Base-by-base conservation (phyloP, 2,113 vertebrate genomes). In the Engystomops pustulosus region DNA sequence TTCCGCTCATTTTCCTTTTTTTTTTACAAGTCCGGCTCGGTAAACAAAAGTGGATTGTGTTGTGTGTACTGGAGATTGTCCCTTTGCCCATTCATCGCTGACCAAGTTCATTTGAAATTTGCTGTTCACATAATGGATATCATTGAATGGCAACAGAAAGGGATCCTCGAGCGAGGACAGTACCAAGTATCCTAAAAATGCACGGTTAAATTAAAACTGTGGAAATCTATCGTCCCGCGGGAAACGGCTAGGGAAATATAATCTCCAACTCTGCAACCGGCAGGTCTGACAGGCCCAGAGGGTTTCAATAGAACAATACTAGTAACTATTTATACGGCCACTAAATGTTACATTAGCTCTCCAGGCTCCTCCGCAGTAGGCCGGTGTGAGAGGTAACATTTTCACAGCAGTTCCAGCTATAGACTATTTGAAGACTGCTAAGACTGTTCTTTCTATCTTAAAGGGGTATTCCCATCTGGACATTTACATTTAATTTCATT, bases 11-110 rank as follows among this genome's bases (percentile, higher is more conserved):
- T 45, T 62, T 30, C 76, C 68, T 72, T 84, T 87, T 74, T 80
- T 88, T 92, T 65, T 90, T 90, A 85, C 78, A 90, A 87, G 75
- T 86, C 82, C 78, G 81, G 89, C 86, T 89, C 70, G 3, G 79
- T 86, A 91, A 91, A 91, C 86, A 92, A 88, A 87, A 89, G 86
- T 14, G 72, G 74, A 85, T 83, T 90, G 85, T 88, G 89, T 86
- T 88, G 87, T 3, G 17, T 87, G 81, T 68, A 32, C 86, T 91
- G 88, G 87, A 88, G 82, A 71, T 36, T 79, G 65, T 65, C 89
- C 85, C 87, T 89, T n/a, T 80, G 60, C 87, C 86, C 84, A 87
- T 84, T 82, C 81, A 87, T 86, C 86, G 85, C 81, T 87, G 77
- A 86, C 85, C 86, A 87, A 88, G 87, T 83, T 87, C 80, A 79